A percentile compares a stretch with the other conserved stretches of the same genome.
Evolutionary conservation across 2,797 vertebrate species (phyloP).

Genomic region (Microtus agrestis): DNA sequence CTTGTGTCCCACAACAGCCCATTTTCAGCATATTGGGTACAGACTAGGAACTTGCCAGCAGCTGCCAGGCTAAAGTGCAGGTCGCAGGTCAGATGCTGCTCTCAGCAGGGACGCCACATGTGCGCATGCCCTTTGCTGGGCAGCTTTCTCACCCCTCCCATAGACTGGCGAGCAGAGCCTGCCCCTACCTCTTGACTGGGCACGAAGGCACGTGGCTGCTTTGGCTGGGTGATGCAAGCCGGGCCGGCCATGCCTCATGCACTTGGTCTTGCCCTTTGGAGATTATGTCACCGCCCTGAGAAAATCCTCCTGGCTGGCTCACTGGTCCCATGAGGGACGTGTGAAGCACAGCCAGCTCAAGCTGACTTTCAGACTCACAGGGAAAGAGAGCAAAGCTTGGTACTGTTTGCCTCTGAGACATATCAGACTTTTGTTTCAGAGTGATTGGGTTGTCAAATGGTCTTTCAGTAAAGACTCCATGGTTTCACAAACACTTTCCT

Average conservation of each 20-base stretch:
- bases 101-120: not conserved
- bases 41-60: not conserved
- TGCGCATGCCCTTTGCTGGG: not conserved
- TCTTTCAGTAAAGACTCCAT: not conserved
- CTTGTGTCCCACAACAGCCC: not conserved
- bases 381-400: not conserved
- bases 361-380: not conserved
- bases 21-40: not conserved
- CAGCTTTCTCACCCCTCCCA: not conserved
- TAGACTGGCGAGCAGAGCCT: not conserved
- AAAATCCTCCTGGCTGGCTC: not conserved
- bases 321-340: not conserved
- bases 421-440: not conserved
- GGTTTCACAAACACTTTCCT: not conserved
- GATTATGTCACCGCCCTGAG: not conserved
- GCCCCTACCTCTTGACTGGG: not conserved
- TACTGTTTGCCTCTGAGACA: not conserved
- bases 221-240: not conserved
- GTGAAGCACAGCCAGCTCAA: not conserved
- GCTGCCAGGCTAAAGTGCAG: not conserved
- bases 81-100: not conserved
- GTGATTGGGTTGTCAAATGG: not conserved
- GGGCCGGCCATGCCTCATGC: not conserved
- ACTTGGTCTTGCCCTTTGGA: not conserved
- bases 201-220: not conserved